phyloP scores from a whole-genome alignment of 2,797 vertebrate genomes.

The Cirrhinus molitorella region DNA sequence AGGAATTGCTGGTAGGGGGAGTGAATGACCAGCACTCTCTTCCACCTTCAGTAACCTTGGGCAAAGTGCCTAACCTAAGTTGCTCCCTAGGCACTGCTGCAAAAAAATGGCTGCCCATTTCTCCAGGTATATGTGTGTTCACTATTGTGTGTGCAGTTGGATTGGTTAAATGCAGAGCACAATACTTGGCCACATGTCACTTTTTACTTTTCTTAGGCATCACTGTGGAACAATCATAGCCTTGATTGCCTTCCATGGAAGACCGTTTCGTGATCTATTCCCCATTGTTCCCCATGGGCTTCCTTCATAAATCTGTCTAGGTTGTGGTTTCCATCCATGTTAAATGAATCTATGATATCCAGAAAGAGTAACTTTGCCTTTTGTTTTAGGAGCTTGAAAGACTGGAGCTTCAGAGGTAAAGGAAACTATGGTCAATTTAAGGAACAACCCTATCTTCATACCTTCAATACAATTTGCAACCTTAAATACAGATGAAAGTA shows the following conservation, averaged over 20 bases:
- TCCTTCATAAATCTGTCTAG: not conserved
- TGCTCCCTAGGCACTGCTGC: no score
- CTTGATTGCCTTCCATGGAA: not conserved
- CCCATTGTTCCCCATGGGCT: not conserved
- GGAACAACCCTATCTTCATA: not conserved
- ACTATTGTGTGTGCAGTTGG: no score
- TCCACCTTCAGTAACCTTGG: no score
- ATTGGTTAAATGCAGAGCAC: no score
- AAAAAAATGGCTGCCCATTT: no score
- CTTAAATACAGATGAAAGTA: conserved; percentile 6
- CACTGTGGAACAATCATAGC: not conserved
- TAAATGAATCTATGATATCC: not conserved
- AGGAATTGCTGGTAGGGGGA: no score
- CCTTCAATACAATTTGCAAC: not conserved
- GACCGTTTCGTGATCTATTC: not conserved
- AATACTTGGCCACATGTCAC: no score
- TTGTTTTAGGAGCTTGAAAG: not conserved
- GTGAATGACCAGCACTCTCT: no score
- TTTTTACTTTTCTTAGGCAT: not conserved
- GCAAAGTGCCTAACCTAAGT: no score
- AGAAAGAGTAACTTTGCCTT: not conserved
- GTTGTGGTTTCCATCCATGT: not conserved
- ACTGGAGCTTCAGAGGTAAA: not conserved
- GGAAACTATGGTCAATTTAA: not conserved
- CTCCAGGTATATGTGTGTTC: no score